These are phyloP conservation scores for Microplitis manilae DNA, from an alignment of 2,888 invertebrate genomes.

Conservation along the genomic window DNA sequence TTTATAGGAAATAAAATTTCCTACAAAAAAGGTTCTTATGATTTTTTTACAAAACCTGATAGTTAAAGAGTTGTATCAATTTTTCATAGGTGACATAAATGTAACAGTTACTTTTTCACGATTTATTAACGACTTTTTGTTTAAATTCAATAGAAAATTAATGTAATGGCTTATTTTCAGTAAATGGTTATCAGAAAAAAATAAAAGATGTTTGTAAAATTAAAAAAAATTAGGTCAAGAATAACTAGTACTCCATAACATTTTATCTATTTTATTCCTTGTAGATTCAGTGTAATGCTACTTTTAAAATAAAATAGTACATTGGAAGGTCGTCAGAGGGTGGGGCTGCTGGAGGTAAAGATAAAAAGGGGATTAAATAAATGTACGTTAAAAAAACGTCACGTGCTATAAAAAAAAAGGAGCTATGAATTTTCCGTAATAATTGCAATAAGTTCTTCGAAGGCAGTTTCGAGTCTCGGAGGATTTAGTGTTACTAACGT, in stretches of 20 bases:
- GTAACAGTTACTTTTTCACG: too few species aligned
- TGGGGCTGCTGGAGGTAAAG: background rate
- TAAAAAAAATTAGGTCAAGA: background rate
- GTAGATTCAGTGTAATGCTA: background rate
- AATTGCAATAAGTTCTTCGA: constrained; percentile 18
- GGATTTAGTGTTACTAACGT: constrained; percentile 11
- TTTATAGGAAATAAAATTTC: too few species aligned
- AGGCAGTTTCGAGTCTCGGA: constrained; percentile 14
- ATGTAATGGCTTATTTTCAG: too few species aligned
- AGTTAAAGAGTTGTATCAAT: too few species aligned
- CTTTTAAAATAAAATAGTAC: background rate
- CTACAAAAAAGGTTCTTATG: too few species aligned
- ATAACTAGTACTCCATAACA: background rate
- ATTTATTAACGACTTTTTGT: too few species aligned
- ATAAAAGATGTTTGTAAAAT: background rate
- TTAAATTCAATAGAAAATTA: too few species aligned
- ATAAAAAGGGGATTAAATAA: background rate
- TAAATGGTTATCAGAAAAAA: background rate
- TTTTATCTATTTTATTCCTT: background rate
- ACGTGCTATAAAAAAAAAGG: background rate
- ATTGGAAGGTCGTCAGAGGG: background rate
- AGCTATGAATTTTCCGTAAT: constrained; percentile 16
- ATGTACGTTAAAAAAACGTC: background rate
- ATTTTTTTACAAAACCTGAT: too few species aligned
- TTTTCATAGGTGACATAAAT: too few species aligned